Evolutionary conservation across 2,888 invertebrate species (phyloP), one percentile per base, ranked within the genome.

Genomic region (Sicus ferrugineus): DNA sequence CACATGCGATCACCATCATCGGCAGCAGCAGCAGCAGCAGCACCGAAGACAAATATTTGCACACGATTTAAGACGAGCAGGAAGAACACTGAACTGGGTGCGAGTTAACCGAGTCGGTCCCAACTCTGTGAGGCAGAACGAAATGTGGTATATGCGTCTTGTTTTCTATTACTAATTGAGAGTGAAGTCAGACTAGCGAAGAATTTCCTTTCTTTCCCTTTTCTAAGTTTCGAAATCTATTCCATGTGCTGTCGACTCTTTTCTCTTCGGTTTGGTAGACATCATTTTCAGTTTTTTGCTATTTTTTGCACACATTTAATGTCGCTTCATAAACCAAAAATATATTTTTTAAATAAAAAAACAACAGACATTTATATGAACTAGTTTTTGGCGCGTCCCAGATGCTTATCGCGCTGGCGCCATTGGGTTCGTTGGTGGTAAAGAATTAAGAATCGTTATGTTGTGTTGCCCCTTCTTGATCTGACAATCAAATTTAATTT

Each of bases 401-500:
- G 48, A 48, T 63, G 48, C 19, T 63, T 26, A 48, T 63, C 46
- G 19, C n/a, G n/a, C 23, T 42, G 42, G 48, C 30, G 28, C 48
- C 46, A 19, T 30, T 19, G n/a, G 19, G n/a, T 56, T 31, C n/a
- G n/a, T n/a, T n/a, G 38, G 38, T 38, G 31, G 42, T 23, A 42
- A 61, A 23, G 26, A 21, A 34, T 23, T 38, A n/a, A 38, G 54
- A 7, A 50, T 21, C 21, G 21, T 21, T 11, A 30, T 11, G 16
- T 11, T 48, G 16, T 26, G 28, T 46, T 66, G 66, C 56, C 14
- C 56, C n/a, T n/a, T 66, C 46, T 56, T 66, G 66, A 56, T 66
- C 56, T 28, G 14, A 21, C 56, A 56, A 66, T 66, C 66, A 66
- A 66, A 42, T 30, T 56, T 14, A 42, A 66, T 66, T 66, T 42